Base-by-base conservation (phyloP, 1,140 invertebrate species). In the Drosophila paulistorum region DNA sequence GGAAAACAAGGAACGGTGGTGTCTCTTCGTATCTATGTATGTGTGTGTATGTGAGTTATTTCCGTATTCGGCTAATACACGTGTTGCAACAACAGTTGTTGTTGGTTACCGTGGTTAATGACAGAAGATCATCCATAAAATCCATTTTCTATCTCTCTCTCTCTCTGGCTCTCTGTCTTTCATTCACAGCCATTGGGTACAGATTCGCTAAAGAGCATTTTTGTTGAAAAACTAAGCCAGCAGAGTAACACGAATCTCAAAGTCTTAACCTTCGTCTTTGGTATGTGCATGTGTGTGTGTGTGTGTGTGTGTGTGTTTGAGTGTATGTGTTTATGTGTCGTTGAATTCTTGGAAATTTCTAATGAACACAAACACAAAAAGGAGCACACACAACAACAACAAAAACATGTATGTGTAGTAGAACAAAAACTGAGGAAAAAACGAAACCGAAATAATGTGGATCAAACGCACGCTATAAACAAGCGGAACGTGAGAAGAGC, bases 351-450 rank as follows among this genome's bases (percentile, higher is more conserved):
- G 83, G 83, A 89, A 86, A 86, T 86, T 86, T 87, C 83, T 86
- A 87, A 86, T 86, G 79, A 86, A 86, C 84, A 87, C 83, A 87
- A 87, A 79, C 76, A 74, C 83, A 87, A 87, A 74, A 86, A 86
- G 83, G 83, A 86, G 83, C 76, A 67, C 79, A 86, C 79, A 82
- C 79, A 86, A 83, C 67, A 82, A 69, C 69, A 79, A 66, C 14
- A 59, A 39, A 67, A 57, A 41, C 7, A 37, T 30, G 30, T 30
- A 30, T 30, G 6, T 30, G 45, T 51, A 23, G 45, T 20, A 39
- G 14, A 71, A 42, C 13, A 68, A 64, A 35, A 64, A 42, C 26
- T 68, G 48, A 68, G 72, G 65, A 55, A 62, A 60, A 71, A 79
- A 72, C 62, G 65, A 69, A 77, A 74, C 71, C 71, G 71, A 68